Evolutionary conservation across 2,888 invertebrate genomes (phyloP), one percentile per base, ranked within the genome.

Genomic region (Hirudinaria manillensis): DNA sequence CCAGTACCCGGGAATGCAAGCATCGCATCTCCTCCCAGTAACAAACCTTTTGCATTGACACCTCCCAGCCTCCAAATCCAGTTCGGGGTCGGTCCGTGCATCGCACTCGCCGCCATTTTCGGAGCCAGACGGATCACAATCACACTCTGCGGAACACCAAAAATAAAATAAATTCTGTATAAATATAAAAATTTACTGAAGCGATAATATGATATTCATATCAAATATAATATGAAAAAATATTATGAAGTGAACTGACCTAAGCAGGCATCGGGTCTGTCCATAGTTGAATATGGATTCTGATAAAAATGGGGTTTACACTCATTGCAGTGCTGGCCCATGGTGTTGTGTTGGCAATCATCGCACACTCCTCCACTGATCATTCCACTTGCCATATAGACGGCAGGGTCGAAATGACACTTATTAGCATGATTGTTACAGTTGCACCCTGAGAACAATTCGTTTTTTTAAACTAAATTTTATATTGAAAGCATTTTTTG

Each of bases 1-100:
- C 91, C 94, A 99, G 86, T 91, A 97, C 0, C 98, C 97, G 21
- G 93, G 93, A 83, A 93, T 92, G 84, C 99, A 99, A 81, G 93
- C 91, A 83, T 97, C 93, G 86, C 99, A 99, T 81, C 93, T 92
- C 55, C 94, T 89, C 0, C 98, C 97, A 55, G 80, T 80, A 0
- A 98, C 97, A 84, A 97, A 93, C 16, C 93, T 92, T 79, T 91
- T 89, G 85, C 99, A 99, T 24, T 92, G 91, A 84, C 99, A 99
- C n/a, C 78, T 70, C 21, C 80, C 80, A 7, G 79, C 79, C 66
- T 76, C 77, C 53, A 80, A 70, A 72, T 72, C 78, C 81, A 91
- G 90, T 6, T 89, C 88, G 0, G 87, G 85, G 84, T 97, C 95
- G 19, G 93, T 92, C 76, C 91, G 90, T 27, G 94, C 92, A 82